A percentile compares a stretch with the other conserved stretches of the same genome.
Evolutionary conservation across 2,888 invertebrate species (phyloP).

Genomic region (Dendrolimus houi): DNA sequence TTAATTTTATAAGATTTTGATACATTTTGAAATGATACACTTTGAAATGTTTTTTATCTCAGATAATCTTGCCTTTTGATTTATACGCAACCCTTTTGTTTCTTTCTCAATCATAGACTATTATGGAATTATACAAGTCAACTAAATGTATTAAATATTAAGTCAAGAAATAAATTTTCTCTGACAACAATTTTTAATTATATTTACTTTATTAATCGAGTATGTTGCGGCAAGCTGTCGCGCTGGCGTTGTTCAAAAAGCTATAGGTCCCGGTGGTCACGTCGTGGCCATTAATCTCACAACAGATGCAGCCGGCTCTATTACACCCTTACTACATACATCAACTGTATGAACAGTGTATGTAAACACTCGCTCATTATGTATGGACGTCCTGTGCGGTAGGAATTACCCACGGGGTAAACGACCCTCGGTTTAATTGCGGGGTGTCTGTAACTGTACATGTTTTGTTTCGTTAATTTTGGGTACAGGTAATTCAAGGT

Average conservation of each 20-base stretch:
- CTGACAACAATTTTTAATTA: too few relatives aligned
- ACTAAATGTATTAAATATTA: too few relatives aligned
- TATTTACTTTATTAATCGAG: neutral
- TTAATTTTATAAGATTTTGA: too few relatives aligned
- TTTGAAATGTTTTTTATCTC: too few relatives aligned
- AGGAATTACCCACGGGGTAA: neutral
- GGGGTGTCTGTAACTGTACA: neutral
- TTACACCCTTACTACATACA: slow-evolving; percentile 22
- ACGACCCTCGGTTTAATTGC: neutral
- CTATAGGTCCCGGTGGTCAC: slow-evolving; percentile 27
- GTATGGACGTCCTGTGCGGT: slow-evolving; percentile 17
- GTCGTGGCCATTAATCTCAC: slow-evolving; percentile 41
- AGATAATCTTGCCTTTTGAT: too few relatives aligned
- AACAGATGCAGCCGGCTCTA: slow-evolving; percentile 40
- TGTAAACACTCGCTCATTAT: slow-evolving; percentile 25
- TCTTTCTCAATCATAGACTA: too few relatives aligned
- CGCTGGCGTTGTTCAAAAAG: slow-evolving; percentile 21
- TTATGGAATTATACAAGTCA: too few relatives aligned
- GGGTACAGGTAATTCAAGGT: neutral
- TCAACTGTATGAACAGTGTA: slow-evolving; percentile 15
- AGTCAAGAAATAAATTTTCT: too few relatives aligned
- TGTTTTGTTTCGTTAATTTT: neutral
- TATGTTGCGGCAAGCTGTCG: neutral
- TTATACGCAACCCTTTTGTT: too few relatives aligned
- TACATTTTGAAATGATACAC: too few relatives aligned